Evolutionary conservation across 2,113 vertebrate genomes (phyloP).

Genomic region (Stomatorhinus ivindoensis): DNA sequence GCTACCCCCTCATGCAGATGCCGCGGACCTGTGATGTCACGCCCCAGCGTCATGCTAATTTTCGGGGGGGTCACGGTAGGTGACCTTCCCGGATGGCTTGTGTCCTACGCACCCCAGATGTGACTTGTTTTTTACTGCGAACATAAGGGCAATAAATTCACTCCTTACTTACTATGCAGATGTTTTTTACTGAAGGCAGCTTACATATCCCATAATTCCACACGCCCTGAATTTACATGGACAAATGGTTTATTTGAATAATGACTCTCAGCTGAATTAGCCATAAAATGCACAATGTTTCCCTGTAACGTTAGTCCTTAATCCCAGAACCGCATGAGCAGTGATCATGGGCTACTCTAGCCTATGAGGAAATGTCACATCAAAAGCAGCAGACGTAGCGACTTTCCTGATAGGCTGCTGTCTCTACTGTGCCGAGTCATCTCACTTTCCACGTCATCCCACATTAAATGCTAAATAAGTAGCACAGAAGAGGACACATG

Average conservation of each 20-base stretch:
- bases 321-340: neutral
- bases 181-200: neutral
- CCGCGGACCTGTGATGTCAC: neutral
- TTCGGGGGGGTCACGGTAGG: neutral
- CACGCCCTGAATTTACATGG: neutral
- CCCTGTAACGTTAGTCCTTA: neutral
- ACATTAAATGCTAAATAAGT: neutral
- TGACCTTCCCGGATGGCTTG: neutral
- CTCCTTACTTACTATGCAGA: neutral
- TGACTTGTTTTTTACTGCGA: neutral
- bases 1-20: neutral
- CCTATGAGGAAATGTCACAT: neutral
- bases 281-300: neutral
- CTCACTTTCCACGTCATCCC: neutral
- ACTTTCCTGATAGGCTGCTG: neutral
- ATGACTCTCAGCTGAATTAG: neutral
- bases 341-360: neutral
- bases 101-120: neutral
- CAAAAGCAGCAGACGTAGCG: neutral
- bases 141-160: slow-evolving; percentile 3
- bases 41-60: neutral
- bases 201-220: neutral
- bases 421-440: neutral
- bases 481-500: neutral
- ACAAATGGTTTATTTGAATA: neutral